phyloP scores from a whole-genome alignment of 2,797 vertebrate species.

The Pseudotriccus pelzelni region DNA sequence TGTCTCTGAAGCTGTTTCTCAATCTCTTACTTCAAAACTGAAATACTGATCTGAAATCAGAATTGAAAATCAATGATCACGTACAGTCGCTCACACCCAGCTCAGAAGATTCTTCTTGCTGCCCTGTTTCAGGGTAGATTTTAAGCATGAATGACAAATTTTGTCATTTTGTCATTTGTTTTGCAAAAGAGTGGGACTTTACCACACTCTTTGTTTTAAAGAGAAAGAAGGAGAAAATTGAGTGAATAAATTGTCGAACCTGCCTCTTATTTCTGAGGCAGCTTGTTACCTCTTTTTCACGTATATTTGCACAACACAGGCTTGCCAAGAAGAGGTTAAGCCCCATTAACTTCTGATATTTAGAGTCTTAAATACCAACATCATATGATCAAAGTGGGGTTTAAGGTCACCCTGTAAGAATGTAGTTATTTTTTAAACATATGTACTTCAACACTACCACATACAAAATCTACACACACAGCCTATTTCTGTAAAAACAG shows the following conservation, averaged over 20 bases:
- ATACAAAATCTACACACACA: background rate
- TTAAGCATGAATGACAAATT: background rate
- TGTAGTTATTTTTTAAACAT: background rate
- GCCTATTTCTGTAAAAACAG: background rate
- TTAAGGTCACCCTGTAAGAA: background rate
- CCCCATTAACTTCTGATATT: conserved; percentile 36
- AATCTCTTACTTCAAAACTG: background rate
- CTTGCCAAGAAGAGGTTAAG: background rate
- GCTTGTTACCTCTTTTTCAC: background rate
- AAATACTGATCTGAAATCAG: background rate
- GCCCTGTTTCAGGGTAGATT: background rate
- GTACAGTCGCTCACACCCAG: background rate
- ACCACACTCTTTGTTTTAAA: fast-evolving
- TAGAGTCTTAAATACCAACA: background rate
- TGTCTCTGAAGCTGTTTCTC: background rate
- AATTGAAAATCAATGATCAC: background rate
- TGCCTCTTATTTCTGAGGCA: background rate
- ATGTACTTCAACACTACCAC: background rate
- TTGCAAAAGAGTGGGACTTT: background rate
- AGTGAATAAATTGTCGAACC: background rate
- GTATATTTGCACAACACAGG: background rate
- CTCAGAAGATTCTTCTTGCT: background rate
- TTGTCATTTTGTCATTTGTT: too few species aligned
- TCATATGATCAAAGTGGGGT: background rate
- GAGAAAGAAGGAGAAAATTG: background rate